These are phyloP conservation scores for Erpetoichthys calabaricus DNA, from an alignment of 2,797 vertebrate genomes.

Conservation along the genomic window DNA sequence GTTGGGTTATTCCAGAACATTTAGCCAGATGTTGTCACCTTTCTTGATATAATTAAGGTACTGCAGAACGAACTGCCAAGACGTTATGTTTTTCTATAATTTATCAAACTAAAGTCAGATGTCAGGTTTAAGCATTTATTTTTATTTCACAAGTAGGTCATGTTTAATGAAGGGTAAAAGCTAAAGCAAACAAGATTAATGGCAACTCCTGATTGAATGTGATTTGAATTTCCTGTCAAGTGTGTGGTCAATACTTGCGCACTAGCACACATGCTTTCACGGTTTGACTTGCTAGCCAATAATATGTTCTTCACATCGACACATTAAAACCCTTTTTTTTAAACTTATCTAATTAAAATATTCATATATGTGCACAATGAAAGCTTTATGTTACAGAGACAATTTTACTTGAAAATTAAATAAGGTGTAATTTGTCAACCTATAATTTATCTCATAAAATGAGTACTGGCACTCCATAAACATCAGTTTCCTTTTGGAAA, in stretches of 20 bases:
- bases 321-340: conserved; percentile 1
- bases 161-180: conserved; percentile 40
- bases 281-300: conserved; percentile 21
- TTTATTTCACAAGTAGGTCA: conserved; percentile 43
- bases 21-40: conserved; percentile 43
- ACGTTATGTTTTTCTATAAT: conserved; percentile 58
- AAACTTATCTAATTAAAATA: conserved; percentile 1
- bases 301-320: not conserved
- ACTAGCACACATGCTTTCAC: conserved; percentile 32
- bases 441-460: conserved; percentile 15
- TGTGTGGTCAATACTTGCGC: conserved; percentile 46
- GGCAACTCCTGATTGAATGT: conserved; percentile 45
- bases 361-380: conserved; percentile 3
- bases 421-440: conserved; percentile 9
- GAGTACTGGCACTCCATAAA: conserved; percentile 37
- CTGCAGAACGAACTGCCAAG: conserved; percentile 28
- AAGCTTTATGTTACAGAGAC: conserved; percentile 2
- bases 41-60: conserved; percentile 19
- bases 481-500: conserved; percentile 42
- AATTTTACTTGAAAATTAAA: conserved; percentile 23
- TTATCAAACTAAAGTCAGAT: conserved; percentile 59
- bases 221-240: conserved; percentile 55
- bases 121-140: conserved; percentile 49
- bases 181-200: conserved; percentile 55
- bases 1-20: conserved; percentile 20